phyloP scores from a whole-genome alignment of 1,140 invertebrate species.

The Microplitis demolitor region DNA sequence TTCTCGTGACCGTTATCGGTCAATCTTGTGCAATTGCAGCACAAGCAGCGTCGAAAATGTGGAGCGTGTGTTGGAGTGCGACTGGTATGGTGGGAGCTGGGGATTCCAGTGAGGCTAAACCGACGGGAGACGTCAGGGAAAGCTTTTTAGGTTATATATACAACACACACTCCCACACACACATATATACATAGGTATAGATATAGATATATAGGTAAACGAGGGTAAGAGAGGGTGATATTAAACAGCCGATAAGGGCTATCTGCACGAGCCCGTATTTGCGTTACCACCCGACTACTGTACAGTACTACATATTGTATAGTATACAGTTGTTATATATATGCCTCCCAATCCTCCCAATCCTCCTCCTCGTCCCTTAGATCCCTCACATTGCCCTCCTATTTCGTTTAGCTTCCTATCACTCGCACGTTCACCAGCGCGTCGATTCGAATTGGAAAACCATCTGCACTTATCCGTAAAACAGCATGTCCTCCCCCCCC shows the following conservation, averaged over 20 bases:
- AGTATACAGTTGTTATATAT: not conserved
- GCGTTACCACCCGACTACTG: slow-evolving; percentile 19
- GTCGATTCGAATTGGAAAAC: slow-evolving; percentile 29
- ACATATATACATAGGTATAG: no score
- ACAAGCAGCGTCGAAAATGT: slow-evolving; percentile 34
- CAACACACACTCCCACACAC: no score
- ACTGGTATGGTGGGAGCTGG: not conserved
- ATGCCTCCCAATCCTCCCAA: not conserved
- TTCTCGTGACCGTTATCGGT: slow-evolving; percentile 39
- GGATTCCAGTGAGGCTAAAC: not conserved
- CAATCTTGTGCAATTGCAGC: slow-evolving; percentile 42
- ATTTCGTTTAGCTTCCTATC: slow-evolving; percentile 1
- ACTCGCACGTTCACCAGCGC: not conserved
- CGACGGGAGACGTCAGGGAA: not conserved
- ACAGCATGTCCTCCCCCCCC: not conserved
- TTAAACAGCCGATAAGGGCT: slow-evolving; percentile 34
- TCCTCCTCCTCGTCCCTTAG: not conserved
- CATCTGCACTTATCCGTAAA: slow-evolving; percentile 22
- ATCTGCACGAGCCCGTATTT: slow-evolving; percentile 37
- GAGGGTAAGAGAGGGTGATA: slow-evolving; percentile 26
- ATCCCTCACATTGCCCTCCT: not conserved
- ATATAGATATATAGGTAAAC: slow-evolving; percentile 30
- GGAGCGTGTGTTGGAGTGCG: slow-evolving; percentile 25
- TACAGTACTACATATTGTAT: not conserved
- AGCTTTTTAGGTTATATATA: not conserved